Conservation (phyloP, 2,797 vertebrate species). For the Lacerta viridis region DNA sequence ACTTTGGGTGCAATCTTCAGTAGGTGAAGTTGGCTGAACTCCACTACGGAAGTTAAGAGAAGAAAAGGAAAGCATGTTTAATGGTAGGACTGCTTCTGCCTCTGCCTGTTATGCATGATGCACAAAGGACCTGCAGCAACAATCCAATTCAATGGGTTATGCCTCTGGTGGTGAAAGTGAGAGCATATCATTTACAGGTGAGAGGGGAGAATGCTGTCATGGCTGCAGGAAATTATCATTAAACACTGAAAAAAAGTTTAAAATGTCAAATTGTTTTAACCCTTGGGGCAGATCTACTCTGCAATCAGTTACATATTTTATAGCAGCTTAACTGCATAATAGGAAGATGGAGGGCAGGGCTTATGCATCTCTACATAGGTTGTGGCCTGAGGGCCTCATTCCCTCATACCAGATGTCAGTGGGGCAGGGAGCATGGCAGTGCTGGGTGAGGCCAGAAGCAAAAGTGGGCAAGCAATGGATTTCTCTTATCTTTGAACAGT, state of each 20-base stretch:
- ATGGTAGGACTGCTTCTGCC: neutral
- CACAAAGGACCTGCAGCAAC: neutral
- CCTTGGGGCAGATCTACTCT: neutral
- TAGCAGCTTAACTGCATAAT: too few species aligned
- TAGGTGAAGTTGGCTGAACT: neutral
- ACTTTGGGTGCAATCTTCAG: neutral
- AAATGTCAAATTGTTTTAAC: neutral
- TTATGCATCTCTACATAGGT: too few species aligned
- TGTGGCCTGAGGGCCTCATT: too few species aligned
- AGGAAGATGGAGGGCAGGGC: too few species aligned
- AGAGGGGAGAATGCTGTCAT: neutral
- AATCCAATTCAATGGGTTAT: neutral
- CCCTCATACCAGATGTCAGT: too few species aligned
- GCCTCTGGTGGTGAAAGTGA: neutral
- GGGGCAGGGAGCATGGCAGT: too few species aligned
- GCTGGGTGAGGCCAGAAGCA: too few species aligned
- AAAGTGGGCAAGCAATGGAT: too few species aligned
- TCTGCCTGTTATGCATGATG: too few species aligned
- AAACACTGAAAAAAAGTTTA: neutral
- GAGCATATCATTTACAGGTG: neutral
- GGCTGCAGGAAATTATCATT: neutral
- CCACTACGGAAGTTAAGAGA: neutral
- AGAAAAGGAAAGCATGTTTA: neutral
- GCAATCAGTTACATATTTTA: too few species aligned
- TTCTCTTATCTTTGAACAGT: too few species aligned